Percentiles rank a stretch among this genome's conserved stretches.
phyloP scores from a whole-genome alignment of 1,140 invertebrate genomes.

The Scaptomyza pallida region DNA sequence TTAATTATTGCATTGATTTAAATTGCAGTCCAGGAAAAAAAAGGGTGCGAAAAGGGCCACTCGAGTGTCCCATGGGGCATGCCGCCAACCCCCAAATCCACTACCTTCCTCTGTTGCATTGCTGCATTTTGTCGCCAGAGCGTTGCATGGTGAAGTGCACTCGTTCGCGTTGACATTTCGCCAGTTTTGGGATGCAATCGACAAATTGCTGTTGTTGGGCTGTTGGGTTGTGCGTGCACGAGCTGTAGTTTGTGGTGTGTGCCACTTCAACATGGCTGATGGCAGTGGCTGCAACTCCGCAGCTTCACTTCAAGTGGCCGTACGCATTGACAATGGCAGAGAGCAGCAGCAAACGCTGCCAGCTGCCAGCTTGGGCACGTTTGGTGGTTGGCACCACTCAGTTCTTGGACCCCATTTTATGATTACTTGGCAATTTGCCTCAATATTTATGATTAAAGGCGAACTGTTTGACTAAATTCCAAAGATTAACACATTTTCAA shows the following conservation, averaged over 20 bases:
- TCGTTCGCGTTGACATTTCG: conserved; percentile 61
- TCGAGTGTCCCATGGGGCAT: conserved; percentile 50
- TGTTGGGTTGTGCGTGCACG: conserved; percentile 62
- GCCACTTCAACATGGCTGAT: conserved; percentile 28
- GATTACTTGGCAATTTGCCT: conserved; percentile 16
- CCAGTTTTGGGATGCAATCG: conserved; percentile 64
- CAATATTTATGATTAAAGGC: conserved; percentile 70
- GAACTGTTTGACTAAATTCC: conserved; percentile 69
- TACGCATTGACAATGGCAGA: conserved; percentile 62
- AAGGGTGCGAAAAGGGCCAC: conserved; percentile 53
- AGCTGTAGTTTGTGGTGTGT: conserved; percentile 75
- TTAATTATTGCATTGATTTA: conserved; percentile 81
- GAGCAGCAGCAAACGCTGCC: conserved; percentile 47
- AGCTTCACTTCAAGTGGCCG: conserved; percentile 58
- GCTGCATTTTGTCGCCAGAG: conserved; percentile 71
- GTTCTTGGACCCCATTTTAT: no score
- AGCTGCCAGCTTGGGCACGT: conserved; percentile 79
- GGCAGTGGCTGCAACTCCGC: conserved; percentile 2
- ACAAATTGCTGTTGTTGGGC: conserved; percentile 34
- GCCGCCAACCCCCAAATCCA: neutral
- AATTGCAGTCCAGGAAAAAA: conserved; percentile 52
- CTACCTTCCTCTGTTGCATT: neutral
- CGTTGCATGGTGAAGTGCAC: conserved; percentile 49
- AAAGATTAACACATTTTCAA: conserved; percentile 74
- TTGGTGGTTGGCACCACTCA: conserved; percentile 51